Conservation (phyloP, 2,888 invertebrate genomes). For the Vanessa cardui region DNA sequence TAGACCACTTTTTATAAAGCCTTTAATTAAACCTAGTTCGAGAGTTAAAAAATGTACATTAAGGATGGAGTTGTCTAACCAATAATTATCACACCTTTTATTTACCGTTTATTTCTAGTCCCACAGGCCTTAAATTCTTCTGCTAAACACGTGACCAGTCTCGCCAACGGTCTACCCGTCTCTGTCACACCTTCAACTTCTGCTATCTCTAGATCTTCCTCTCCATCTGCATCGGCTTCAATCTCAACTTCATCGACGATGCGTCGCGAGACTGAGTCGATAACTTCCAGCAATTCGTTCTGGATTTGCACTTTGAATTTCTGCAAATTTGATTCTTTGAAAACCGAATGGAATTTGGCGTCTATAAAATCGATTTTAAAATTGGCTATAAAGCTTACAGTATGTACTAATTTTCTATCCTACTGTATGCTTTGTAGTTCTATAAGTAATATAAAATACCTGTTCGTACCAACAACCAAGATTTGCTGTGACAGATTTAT, state of each 20-base stretch:
- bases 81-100: background rate
- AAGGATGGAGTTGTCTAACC: no score
- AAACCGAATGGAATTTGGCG: no score
- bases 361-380: background rate
- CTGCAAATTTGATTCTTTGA: conserved; percentile 60
- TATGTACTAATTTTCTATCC: no score
- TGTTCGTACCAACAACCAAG: no score
- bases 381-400: no score
- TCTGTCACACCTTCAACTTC: conserved; percentile 59
- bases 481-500: no score
- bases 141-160: conserved; percentile 59
- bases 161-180: conserved; percentile 65
- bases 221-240: conserved; percentile 59
- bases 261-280: conserved; percentile 90
- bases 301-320: conserved; percentile 92
- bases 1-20: no score
- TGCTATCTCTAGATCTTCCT: conserved; percentile 51
- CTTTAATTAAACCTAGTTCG: no score
- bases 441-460: no score
- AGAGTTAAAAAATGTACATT: no score
- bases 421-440: no score
- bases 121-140: conserved; percentile 72
- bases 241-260: conserved; percentile 84
- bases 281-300: conserved; percentile 89
- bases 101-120: conserved; percentile 67